Evolutionary conservation across 1,140 invertebrate genomes (phyloP).

Genomic region (Drosophila teissieri): DNA sequence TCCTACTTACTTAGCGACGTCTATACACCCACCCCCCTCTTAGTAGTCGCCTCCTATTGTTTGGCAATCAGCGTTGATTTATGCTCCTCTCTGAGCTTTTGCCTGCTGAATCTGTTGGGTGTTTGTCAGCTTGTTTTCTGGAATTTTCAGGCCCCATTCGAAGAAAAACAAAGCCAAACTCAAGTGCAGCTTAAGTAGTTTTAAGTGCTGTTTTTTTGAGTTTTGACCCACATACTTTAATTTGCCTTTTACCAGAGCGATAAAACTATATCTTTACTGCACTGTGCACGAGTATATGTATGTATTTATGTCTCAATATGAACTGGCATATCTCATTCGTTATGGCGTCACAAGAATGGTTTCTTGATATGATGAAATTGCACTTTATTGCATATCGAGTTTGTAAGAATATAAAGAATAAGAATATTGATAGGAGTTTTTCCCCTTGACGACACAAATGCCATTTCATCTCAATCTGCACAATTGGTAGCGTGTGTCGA

Average conservation of each 20-base stretch:
- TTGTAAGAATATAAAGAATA: constrained; percentile 10
- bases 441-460: constrained; percentile 12
- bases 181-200: constrained; percentile 29
- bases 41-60: constrained; percentile 54
- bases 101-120: constrained; percentile 19
- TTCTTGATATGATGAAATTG: constrained; percentile 26
- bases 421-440: background rate
- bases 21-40: background rate
- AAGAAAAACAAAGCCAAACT: constrained; percentile 7
- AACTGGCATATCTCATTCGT: background rate
- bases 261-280: constrained; percentile 14
- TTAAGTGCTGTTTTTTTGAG: constrained; percentile 4
- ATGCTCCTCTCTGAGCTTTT: constrained; percentile 45
- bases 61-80: constrained; percentile 80
- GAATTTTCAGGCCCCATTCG: background rate
- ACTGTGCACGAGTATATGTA: background rate
- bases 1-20: constrained; percentile 64
- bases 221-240: constrained; percentile 38
- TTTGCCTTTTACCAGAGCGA: constrained; percentile 4
- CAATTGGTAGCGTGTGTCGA: constrained; percentile 41
- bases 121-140: constrained; percentile 14
- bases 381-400: background rate
- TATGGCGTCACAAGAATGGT: constrained; percentile 8
- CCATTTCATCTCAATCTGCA: constrained; percentile 10
- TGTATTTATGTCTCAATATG: background rate